phyloP scores from a whole-genome alignment of 2,888 invertebrate species.

The Phorcus lineatus region DNA sequence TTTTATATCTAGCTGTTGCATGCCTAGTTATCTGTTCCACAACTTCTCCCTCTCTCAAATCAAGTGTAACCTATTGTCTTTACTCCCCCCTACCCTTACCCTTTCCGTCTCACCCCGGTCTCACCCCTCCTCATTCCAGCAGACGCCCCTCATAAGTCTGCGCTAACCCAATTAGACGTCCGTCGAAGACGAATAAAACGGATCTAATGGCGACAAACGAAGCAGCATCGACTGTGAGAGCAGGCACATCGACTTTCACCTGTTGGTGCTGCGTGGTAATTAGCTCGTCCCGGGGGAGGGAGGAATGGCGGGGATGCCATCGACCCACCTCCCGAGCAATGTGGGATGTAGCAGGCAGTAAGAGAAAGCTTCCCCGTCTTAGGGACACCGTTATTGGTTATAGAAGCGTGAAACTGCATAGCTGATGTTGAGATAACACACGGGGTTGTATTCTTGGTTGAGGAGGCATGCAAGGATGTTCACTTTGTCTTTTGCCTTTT shows the following conservation, averaged over 20 bases:
- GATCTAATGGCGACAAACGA: background rate
- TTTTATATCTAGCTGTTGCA: too few relatives aligned
- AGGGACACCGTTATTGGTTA: background rate
- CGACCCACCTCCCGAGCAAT: background rate
- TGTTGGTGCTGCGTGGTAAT: constrained; percentile 9
- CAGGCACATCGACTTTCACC: constrained; percentile 4
- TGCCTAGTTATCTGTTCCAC: too few relatives aligned
- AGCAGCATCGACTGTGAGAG: background rate
- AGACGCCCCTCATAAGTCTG: constrained; percentile 23
- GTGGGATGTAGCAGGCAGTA: background rate
- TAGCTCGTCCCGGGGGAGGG: constrained; percentile 2
- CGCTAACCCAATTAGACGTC: constrained; percentile 12
- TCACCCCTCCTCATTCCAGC: background rate
- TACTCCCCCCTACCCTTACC: background rate
- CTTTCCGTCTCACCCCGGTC: background rate
- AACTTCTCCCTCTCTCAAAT: too few relatives aligned
- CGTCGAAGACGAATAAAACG: constrained; percentile 15
- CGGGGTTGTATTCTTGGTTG: too few relatives aligned
- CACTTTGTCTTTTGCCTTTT: too few relatives aligned
- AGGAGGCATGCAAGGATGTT: too few relatives aligned
- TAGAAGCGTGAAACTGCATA: background rate
- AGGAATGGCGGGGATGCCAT: background rate
- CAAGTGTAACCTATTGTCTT: background rate
- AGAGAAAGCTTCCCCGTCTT: background rate
- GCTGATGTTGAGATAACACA: too few relatives aligned